A percentile compares a stretch with the other conserved stretches of the same genome.
Evolutionary conservation across 1,140 invertebrate species (phyloP).

Genomic region (Patella vulgata): DNA sequence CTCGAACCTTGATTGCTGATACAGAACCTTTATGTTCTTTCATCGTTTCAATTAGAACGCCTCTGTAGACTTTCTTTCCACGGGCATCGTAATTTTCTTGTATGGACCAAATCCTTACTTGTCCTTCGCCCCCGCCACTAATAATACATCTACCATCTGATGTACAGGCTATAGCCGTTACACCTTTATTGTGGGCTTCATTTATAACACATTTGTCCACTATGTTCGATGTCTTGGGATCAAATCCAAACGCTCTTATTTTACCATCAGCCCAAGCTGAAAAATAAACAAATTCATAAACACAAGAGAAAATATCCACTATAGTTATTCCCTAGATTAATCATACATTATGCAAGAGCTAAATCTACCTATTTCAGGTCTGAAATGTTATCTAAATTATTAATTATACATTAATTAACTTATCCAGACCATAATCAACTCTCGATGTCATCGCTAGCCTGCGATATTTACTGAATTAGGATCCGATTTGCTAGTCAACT

Average conservation of each 20-base stretch:
- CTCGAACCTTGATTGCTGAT: constrained; percentile 81
- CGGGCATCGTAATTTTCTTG: constrained; percentile 24
- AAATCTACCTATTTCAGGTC: no score
- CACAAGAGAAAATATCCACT: not conserved
- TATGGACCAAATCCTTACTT: constrained; percentile 65
- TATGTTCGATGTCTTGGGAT: constrained; percentile 22
- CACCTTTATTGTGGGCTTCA: constrained; percentile 88
- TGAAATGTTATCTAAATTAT: no score
- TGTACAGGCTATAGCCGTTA: constrained; percentile 80
- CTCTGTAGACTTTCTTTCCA: constrained; percentile 28
- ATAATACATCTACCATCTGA: constrained; percentile 78
- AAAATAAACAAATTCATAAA: no score
- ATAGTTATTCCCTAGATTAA: not conserved
- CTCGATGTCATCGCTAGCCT: no score
- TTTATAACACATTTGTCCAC: constrained; percentile 78
- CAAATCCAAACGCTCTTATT: constrained; percentile 74
- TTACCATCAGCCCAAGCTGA: constrained; percentile 81
- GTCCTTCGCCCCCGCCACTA: constrained; percentile 88
- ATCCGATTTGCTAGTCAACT: no score
- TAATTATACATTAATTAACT: no score
- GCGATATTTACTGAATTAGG: no score
- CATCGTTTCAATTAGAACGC: constrained; percentile 69
- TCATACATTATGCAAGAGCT: no score
- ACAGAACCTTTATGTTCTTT: constrained; percentile 91
- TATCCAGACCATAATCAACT: no score